Percentiles rank a stretch among this genome's conserved stretches.
Evolutionary conservation across 2,888 invertebrate species (phyloP).

Genomic region (Drosophila leonis): DNA sequence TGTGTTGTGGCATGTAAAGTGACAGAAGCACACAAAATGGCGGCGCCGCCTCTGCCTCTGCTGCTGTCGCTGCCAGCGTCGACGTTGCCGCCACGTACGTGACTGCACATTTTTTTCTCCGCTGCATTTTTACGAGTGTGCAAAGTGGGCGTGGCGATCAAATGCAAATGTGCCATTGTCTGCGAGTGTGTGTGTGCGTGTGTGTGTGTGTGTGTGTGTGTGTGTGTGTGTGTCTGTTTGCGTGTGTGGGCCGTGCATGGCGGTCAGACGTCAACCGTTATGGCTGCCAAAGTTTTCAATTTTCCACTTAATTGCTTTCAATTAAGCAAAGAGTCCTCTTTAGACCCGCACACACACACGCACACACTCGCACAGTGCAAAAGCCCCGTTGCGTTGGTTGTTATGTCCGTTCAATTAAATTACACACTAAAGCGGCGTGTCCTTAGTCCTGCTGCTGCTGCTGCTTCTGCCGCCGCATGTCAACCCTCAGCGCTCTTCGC

Average conservation of each 20-base stretch:
- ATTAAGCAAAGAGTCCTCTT: slow-evolving; percentile 80
- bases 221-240: slow-evolving; percentile 35
- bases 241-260: slow-evolving; percentile 26
- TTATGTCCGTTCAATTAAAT: slow-evolving; percentile 81
- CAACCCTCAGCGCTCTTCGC: slow-evolving; percentile 49
- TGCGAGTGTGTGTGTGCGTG: slow-evolving; percentile 14
- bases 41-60: slow-evolving; percentile 57
- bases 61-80: slow-evolving; percentile 19
- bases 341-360: slow-evolving; percentile 54
- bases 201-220: slow-evolving; percentile 11
- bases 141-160: slow-evolving; percentile 71
- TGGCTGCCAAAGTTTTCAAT: slow-evolving; percentile 80
- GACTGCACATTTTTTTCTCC: slow-evolving; percentile 68
- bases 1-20: slow-evolving; percentile 81
- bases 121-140: slow-evolving; percentile 56
- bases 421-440: slow-evolving; percentile 75
- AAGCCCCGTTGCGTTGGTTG: slow-evolving; percentile 48
- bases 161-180: slow-evolving; percentile 69
- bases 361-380: slow-evolving; percentile 12
- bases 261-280: slow-evolving; percentile 78
- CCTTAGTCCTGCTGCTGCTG: slow-evolving; percentile 52
- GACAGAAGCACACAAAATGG: slow-evolving; percentile 80
- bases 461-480: slow-evolving; percentile 41
- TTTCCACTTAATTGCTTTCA: slow-evolving; percentile 81
- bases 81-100: slow-evolving; percentile 54